Conservation (phyloP, 2,113 vertebrate genomes). For the Monopterus albus region DNA sequence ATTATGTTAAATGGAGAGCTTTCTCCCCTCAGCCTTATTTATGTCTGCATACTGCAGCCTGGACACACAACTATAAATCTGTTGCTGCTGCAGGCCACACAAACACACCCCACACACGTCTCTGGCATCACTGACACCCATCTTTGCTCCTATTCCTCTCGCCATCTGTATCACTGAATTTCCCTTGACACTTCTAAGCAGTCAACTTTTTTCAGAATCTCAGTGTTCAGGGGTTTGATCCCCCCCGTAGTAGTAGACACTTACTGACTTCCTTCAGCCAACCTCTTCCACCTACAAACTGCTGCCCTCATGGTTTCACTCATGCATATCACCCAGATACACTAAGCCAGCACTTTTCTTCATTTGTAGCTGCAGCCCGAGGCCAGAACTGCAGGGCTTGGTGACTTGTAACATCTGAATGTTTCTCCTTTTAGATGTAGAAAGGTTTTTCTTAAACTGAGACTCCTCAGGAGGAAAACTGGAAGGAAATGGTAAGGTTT, state of each 20-base stretch:
- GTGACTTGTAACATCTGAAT: conserved; percentile 26
- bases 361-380: conserved; percentile 9
- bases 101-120: conserved; percentile 34
- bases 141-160: neutral
- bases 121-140: neutral
- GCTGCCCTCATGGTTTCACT: neutral
- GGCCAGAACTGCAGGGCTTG: conserved; percentile 26
- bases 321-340: conserved; percentile 4
- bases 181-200: neutral
- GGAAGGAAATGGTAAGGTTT: neutral
- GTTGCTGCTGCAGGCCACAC: conserved; percentile 55
- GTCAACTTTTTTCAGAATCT: conserved; percentile 8
- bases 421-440: conserved; percentile 31
- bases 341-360: neutral
- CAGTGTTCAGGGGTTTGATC: neutral
- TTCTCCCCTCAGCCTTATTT: conserved; percentile 75
- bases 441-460: conserved; percentile 37
- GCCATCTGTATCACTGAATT: conserved; percentile 11
- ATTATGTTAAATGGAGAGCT: conserved; percentile 79
- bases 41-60: conserved; percentile 67
- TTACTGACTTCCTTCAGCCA: neutral
- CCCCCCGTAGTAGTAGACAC: neutral
- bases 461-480: conserved; percentile 1
- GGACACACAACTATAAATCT: conserved; percentile 73
- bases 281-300: neutral